Base-by-base conservation (phyloP, 2,888 invertebrate genomes). In the Hedya salicella region DNA sequence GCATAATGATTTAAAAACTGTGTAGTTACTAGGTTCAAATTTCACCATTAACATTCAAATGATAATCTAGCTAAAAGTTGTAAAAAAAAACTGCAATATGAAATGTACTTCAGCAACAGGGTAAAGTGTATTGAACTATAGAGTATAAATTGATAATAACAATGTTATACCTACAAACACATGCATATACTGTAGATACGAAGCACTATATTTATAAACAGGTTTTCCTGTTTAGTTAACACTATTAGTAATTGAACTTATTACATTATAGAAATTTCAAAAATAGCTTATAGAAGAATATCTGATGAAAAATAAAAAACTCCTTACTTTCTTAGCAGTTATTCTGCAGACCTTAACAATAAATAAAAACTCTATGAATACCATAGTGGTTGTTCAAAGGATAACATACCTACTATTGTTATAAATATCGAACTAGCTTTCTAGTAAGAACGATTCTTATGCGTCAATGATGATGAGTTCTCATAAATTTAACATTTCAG, bases 401-500 rank as follows among this genome's bases (percentile, higher is more conserved):
- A 6, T 36, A 36, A 9, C 11, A 6, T 46, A 46, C 1, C 13
- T 21, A n/a, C n/a, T 25, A 52, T 36, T 0, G 30, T 17, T 17
- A 13, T 52, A 2, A 54, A 40, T 8, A 17, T 53, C 14, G 21
- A 40, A 30, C n/a, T 30, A 2, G 44, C 3, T 44, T 44, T 44
- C 56, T 30, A 56, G 56, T 42, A 56, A n/a, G 42, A 44, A 56
- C 30, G 16, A 56, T 25, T 25, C 42, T 56, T 17, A 32, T 44
- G 30, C 42, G n/a, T 6, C 4, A 25, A 11, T 32, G 42, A 14
- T 11, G 36, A 57, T 50, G 42, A 56, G 56, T 21, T 6, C 16
- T 63, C 48, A 64, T 50, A 50, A 49, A 3, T 32, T 30, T 16
- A 42, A 50, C 32, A 57, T 59, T 57, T 64, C 19, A 21, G 3